phyloP scores from a whole-genome alignment of 2,888 invertebrate species.

The Andrena chrysosceles region DNA sequence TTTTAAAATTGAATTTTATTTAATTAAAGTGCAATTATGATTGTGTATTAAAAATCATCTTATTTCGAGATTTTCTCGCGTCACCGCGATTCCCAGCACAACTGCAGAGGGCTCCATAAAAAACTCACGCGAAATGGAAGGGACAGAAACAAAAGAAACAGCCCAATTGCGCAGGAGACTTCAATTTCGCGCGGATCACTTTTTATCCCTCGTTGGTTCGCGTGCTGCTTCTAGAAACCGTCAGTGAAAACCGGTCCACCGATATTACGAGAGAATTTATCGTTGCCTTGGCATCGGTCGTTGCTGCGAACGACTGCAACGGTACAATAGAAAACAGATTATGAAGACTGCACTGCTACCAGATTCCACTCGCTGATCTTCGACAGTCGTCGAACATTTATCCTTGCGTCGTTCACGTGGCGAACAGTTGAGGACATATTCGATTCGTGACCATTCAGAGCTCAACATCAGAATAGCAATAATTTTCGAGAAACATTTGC shows the following conservation, averaged over 20 bases:
- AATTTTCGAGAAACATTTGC: slow-evolving; percentile 25
- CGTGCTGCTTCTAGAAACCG: slow-evolving; percentile 51
- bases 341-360: slow-evolving; percentile 20
- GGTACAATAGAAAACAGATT: slow-evolving; percentile 43
- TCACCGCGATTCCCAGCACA: not conserved
- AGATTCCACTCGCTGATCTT: slow-evolving; percentile 9
- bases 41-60: too few species aligned
- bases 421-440: not conserved
- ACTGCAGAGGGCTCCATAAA: not conserved
- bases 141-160: not conserved
- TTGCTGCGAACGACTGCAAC: slow-evolving; percentile 32
- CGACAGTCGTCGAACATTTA: not conserved
- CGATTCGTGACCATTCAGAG: not conserved
- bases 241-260: slow-evolving; percentile 61
- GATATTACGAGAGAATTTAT: slow-evolving; percentile 60
- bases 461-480: not conserved
- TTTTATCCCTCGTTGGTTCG: slow-evolving; percentile 32
- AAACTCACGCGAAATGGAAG: not conserved
- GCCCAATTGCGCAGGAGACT: slow-evolving; percentile 3
- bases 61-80: not conserved
- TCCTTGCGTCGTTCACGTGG: not conserved
- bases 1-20: not conserved
- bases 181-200: slow-evolving; percentile 29
- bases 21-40: too few species aligned
- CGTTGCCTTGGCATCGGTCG: slow-evolving; percentile 41